Evolutionary conservation across 2,888 invertebrate genomes (phyloP).

Genomic region (Ptychoptera albimana): DNA sequence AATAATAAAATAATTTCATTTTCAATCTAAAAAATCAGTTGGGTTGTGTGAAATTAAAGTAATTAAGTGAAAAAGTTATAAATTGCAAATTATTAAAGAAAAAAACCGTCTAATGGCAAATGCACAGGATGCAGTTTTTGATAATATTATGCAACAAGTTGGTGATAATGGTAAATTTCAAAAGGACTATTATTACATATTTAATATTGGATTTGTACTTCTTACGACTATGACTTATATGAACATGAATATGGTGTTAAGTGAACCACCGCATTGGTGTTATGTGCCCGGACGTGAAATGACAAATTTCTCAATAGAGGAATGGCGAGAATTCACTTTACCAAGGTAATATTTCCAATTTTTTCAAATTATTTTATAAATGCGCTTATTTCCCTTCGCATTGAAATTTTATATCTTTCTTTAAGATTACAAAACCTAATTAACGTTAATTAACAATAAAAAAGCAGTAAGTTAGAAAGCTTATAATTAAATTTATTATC

Average conservation of each 20-base stretch:
- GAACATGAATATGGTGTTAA: constrained; percentile 36
- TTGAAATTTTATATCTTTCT: no score
- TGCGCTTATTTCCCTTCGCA: no score
- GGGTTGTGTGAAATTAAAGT: no score
- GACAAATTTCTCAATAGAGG: constrained; percentile 30
- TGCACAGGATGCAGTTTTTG: constrained; percentile 21
- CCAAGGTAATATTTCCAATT: constrained; percentile 28
- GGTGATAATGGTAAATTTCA: constrained; percentile 39
- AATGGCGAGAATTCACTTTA: constrained; percentile 36
- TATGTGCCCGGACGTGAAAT: constrained; percentile 33
- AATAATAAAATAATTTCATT: no score
- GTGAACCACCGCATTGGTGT: constrained; percentile 42
- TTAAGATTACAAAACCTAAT: no score
- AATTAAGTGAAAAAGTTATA: no score
- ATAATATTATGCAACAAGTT: constrained; percentile 33
- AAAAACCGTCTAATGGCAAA: neutral
- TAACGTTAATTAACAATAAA: no score
- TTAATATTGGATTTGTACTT: constrained; percentile 32
- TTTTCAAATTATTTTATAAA: no score
- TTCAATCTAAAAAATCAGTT: no score
- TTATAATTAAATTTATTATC: no score
- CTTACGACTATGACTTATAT: constrained; percentile 35
- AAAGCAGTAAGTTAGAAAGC: no score
- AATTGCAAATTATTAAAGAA: no score
- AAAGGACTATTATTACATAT: constrained; percentile 31